Conservation (phyloP, 2,888 invertebrate species). For the Macrostomum cliftonense region DNA sequence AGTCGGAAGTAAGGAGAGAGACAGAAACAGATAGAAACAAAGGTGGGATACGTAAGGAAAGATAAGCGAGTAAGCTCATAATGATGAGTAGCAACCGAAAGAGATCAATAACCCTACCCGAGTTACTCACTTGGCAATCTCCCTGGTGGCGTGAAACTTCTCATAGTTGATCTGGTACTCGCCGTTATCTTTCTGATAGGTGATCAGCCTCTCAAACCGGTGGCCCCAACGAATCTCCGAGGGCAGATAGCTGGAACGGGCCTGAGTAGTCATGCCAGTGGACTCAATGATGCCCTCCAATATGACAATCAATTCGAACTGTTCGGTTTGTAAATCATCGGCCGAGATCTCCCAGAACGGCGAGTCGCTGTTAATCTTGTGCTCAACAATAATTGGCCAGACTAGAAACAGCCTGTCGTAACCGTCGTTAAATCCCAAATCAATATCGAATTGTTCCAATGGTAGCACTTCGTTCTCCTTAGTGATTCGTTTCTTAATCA, state of each 20-base stretch:
- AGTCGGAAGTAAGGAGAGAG: no score
- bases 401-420: slow-evolving; percentile 84
- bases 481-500: slow-evolving; percentile 73
- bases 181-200: slow-evolving; percentile 47
- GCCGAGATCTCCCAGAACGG: slow-evolving; percentile 74
- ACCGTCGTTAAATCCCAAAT: slow-evolving; percentile 69
- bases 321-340: slow-evolving; percentile 65
- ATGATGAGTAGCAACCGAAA: no score
- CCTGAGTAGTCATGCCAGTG: slow-evolving; percentile 16
- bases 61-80: no score
- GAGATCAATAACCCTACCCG: no score
- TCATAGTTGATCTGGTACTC: slow-evolving; percentile 56
- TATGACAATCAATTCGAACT: slow-evolving; percentile 83
- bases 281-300: slow-evolving; percentile 49
- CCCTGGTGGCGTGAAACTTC: slow-evolving; percentile 73
- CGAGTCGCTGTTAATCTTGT: slow-evolving; percentile 69
- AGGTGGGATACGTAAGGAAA: no score
- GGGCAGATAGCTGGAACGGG: slow-evolving; percentile 59
- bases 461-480: slow-evolving; percentile 72
- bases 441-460: slow-evolving; percentile 74
- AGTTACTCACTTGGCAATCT: slow-evolving; percentile 55
- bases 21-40: no score
- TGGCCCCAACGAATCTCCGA: slow-evolving; percentile 67
- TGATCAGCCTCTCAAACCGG: slow-evolving; percentile 57
- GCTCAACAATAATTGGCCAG: slow-evolving; percentile 88